Percentiles rank a stretch among this genome's conserved stretches.
phyloP scores from a whole-genome alignment of 2,797 vertebrate species.

The Thunnus albacares region DNA sequence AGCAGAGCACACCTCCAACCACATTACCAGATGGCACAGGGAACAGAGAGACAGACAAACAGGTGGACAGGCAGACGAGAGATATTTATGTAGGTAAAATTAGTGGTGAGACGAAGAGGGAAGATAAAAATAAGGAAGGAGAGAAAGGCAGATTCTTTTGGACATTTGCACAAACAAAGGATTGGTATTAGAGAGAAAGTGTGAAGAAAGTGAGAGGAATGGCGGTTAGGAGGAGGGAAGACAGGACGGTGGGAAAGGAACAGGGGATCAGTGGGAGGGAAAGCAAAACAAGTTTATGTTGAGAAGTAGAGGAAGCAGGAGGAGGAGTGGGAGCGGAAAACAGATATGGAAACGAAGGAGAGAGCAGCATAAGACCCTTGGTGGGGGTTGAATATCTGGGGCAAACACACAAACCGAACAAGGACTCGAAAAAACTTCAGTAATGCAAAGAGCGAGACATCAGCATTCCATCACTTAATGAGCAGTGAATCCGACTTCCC shows the following conservation, averaged over 20 bases:
- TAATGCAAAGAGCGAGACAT: constrained; percentile 47
- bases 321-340: constrained; percentile 72
- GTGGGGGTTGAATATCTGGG: constrained; percentile 60
- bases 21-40: constrained; percentile 77
- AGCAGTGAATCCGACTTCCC: constrained; percentile 41
- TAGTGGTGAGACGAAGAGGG: constrained; percentile 1
- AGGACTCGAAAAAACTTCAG: constrained; percentile 12
- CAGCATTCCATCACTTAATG: constrained; percentile 64
- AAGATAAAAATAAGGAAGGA: constrained; percentile 27
- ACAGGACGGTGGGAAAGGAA: constrained; percentile 77
- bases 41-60: constrained; percentile 40
- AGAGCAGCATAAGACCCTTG: constrained; percentile 61
- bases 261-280: constrained; percentile 77
- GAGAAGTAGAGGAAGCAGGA: constrained; percentile 73
- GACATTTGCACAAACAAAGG: constrained; percentile 28
- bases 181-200: constrained; percentile 46
- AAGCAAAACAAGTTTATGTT: constrained; percentile 85
- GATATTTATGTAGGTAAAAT: constrained; percentile 43
- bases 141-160: constrained; percentile 2
- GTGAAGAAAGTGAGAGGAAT: constrained; percentile 46
- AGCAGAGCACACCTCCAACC: constrained; percentile 67
- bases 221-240: constrained; percentile 47
- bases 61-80: constrained; percentile 57
- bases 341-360: constrained; percentile 77
- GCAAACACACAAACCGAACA: constrained; percentile 58